phyloP scores from a whole-genome alignment of 1,140 invertebrate species.

The Drosophila ohnishii region DNA sequence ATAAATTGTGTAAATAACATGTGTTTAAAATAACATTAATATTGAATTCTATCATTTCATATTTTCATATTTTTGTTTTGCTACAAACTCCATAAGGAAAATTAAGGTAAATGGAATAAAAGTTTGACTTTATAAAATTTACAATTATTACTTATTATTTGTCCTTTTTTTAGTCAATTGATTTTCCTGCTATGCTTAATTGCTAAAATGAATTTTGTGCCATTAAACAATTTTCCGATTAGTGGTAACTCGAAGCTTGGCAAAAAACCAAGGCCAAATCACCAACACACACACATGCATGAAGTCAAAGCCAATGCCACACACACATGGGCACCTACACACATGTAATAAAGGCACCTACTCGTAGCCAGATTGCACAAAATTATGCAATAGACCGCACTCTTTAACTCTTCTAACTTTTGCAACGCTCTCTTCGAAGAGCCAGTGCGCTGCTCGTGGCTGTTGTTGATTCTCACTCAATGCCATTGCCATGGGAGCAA shows the following conservation, averaged over 20 bases:
- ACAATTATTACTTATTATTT: neutral
- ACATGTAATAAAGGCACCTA: slow-evolving; percentile 23
- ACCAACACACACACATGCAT: slow-evolving; percentile 20
- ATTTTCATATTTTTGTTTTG: no score
- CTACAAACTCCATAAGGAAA: no score
- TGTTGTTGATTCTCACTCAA: slow-evolving; percentile 56
- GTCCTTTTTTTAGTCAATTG: neutral
- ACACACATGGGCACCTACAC: slow-evolving; percentile 30
- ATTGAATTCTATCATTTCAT: no score
- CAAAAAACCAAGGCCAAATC: slow-evolving; percentile 71
- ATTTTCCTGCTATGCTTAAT: neutral
- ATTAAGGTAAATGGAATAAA: neutral
- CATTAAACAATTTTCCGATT: slow-evolving; percentile 31
- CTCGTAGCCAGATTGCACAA: slow-evolving; percentile 49
- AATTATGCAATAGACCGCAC: slow-evolving; percentile 75
- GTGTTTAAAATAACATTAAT: neutral
- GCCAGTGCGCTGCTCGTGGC: slow-evolving; percentile 4
- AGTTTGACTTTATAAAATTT: neutral
- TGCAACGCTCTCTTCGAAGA: slow-evolving; percentile 41
- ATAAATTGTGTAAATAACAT: neutral
- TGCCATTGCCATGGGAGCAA: slow-evolving; percentile 77
- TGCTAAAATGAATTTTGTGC: slow-evolving; percentile 11
- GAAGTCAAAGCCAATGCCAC: slow-evolving; percentile 51
- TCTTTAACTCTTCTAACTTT: slow-evolving; percentile 31
- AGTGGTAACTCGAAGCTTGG: slow-evolving; percentile 5